A percentile compares a stretch with the other conserved stretches of the same genome.
Evolutionary conservation across 2,113 vertebrate species (phyloP).

Genomic region (Engystomops pustulosus): DNA sequence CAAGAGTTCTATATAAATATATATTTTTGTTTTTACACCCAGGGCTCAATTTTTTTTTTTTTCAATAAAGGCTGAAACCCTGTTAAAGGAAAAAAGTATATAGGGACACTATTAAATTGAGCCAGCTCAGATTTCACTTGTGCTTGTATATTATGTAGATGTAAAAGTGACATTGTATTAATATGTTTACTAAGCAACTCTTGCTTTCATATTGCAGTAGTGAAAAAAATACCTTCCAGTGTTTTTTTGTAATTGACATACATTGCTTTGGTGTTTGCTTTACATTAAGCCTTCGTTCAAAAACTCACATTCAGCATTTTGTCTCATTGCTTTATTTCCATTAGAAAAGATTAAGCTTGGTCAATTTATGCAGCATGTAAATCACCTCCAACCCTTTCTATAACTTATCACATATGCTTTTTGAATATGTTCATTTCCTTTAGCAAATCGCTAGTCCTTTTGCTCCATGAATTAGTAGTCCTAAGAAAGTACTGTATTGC

Average conservation of each 20-base stretch:
- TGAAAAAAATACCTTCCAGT: background rate
- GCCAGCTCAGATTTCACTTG: conserved; percentile 8
- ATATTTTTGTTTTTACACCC: conserved; percentile 45
- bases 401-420: conserved; percentile 16
- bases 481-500: background rate
- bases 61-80: conserved; percentile 36
- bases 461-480: background rate
- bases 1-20: conserved; percentile 39
- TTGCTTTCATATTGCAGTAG: conserved; percentile 20
- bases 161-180: conserved; percentile 26
- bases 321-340: conserved; percentile 2
- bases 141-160: conserved; percentile 39
- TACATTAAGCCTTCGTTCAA: background rate
- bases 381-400: background rate
- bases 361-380: conserved; percentile 11
- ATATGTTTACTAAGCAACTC: conserved; percentile 19
- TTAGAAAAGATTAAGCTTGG: background rate
- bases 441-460: background rate
- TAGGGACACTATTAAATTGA: background rate
- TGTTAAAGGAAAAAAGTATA: background rate
- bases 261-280: conserved; percentile 25
- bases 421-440: background rate
- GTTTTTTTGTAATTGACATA: background rate
- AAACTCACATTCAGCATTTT: background rate
- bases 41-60: conserved; percentile 32